phyloP scores from a whole-genome alignment of 2,797 vertebrate genomes.

The Acanthurus tractus region DNA sequence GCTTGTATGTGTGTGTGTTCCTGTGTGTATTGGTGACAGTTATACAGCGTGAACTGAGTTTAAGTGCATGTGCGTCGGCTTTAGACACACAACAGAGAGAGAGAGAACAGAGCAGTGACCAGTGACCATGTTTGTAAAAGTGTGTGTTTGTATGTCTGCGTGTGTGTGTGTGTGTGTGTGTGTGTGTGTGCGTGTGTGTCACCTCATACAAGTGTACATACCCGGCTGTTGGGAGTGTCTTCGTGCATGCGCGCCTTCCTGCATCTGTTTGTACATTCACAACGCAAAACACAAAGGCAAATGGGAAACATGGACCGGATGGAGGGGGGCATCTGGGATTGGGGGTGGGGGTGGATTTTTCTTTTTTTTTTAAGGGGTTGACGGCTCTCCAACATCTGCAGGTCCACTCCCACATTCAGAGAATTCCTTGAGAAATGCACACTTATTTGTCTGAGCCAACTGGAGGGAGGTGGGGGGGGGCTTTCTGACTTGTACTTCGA shows the following conservation, averaged over 20 bases:
- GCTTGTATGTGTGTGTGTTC: constrained; percentile 20
- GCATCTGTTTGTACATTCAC: constrained; percentile 46
- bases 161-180: too few relatives aligned
- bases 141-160: constrained; percentile 5
- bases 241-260: constrained; percentile 11
- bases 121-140: background rate
- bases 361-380: constrained; percentile 11
- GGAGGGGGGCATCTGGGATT: constrained; percentile 36
- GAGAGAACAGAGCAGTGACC: background rate
- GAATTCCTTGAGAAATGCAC: constrained; percentile 66
- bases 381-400: constrained; percentile 65
- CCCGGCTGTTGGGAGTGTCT: constrained; percentile 30
- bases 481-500: constrained; percentile 45
- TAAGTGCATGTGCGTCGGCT: too few relatives aligned
- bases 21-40: background rate
- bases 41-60: background rate
- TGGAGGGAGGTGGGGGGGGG: background rate
- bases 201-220: background rate
- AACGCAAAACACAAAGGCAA: constrained; percentile 28
- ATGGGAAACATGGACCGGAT: constrained; percentile 40
- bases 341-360: background rate
- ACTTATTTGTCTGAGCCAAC: constrained; percentile 49
- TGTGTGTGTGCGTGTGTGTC: too few relatives aligned
- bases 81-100: background rate
- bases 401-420: constrained; percentile 73